phyloP scores from a whole-genome alignment of 2,113 vertebrate genomes.

The Abramis brama region DNA sequence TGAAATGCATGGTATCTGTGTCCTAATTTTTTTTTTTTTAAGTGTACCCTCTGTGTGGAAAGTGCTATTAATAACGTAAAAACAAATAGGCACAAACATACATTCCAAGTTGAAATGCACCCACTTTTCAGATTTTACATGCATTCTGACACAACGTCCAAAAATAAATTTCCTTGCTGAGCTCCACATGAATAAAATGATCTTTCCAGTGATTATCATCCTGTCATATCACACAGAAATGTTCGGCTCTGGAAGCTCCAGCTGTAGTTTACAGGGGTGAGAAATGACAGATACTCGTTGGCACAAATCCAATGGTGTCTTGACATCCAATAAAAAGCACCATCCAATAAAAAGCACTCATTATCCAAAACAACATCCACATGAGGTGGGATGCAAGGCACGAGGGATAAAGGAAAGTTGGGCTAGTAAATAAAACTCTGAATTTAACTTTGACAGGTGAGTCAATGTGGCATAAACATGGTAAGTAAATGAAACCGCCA shows the following conservation, averaged over 20 bases:
- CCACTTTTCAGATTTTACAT: neutral
- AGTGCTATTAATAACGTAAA: too few relatives aligned
- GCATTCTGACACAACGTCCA: neutral
- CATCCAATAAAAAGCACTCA: constrained; percentile 8
- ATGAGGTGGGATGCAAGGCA: neutral
- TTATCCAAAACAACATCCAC: constrained; percentile 24
- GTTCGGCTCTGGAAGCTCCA: constrained; percentile 42
- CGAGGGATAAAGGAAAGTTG: neutral
- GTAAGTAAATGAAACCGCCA: neutral
- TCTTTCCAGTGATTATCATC: neutral
- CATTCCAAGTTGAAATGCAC: too few relatives aligned
- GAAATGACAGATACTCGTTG: neutral
- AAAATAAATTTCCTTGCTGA: neutral
- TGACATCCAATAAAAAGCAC: constrained; percentile 19
- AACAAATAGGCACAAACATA: too few relatives aligned
- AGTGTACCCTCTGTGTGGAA: neutral
- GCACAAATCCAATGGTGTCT: neutral
- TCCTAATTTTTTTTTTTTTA: too few relatives aligned
- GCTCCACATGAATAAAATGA: neutral
- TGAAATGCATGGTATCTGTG: neutral
- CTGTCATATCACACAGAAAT: neutral
- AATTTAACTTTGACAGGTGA: neutral
- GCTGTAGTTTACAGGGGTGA: neutral
- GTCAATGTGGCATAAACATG: neutral
- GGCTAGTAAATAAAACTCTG: neutral